Conservation (phyloP, 2,888 invertebrate species). For the Synanthedon tipuliformis region DNA sequence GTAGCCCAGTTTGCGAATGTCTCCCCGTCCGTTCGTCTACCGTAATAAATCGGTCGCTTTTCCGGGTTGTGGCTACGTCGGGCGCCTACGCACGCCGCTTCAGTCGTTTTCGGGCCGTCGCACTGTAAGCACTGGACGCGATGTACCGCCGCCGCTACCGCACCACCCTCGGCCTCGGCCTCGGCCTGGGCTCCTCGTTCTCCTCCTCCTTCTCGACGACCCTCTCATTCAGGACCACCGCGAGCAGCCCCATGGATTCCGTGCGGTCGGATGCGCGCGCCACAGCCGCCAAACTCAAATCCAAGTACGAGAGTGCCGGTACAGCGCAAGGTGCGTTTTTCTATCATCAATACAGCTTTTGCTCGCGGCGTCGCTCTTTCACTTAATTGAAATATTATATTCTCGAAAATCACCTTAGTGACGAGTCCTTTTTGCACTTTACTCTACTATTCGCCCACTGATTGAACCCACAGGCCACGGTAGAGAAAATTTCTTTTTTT, state of each 20-base stretch:
- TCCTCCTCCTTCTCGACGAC: slow-evolving; percentile 51
- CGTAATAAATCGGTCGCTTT: slow-evolving; percentile 57
- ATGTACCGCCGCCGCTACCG: slow-evolving; percentile 64
- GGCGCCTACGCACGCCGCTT: slow-evolving; percentile 35
- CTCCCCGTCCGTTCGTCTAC: slow-evolving; percentile 30
- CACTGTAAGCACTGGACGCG: slow-evolving; percentile 18
- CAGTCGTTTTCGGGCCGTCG: slow-evolving; percentile 44
- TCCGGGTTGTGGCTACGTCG: slow-evolving; percentile 37
- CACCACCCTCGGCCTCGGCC: slow-evolving; percentile 56
- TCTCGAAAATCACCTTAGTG: neutral
- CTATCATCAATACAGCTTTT: no score
- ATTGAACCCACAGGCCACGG: no score
- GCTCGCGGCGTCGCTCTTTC: no score
- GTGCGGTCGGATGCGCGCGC: slow-evolving; percentile 59
- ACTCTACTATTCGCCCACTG: no score
- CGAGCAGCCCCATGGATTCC: slow-evolving; percentile 28
- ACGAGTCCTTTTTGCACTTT: neutral
- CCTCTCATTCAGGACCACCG: slow-evolving; percentile 46
- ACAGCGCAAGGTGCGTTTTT: slow-evolving; percentile 58
- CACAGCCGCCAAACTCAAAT: slow-evolving; percentile 61
- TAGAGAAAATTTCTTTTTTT: no score
- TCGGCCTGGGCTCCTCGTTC: slow-evolving; percentile 54
- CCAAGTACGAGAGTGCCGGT: slow-evolving; percentile 61
- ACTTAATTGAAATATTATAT: neutral
- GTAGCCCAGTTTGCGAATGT: slow-evolving; percentile 3